phyloP scores from a whole-genome alignment of 2,113 vertebrate genomes.

The Leucoraja erinaceus region DNA sequence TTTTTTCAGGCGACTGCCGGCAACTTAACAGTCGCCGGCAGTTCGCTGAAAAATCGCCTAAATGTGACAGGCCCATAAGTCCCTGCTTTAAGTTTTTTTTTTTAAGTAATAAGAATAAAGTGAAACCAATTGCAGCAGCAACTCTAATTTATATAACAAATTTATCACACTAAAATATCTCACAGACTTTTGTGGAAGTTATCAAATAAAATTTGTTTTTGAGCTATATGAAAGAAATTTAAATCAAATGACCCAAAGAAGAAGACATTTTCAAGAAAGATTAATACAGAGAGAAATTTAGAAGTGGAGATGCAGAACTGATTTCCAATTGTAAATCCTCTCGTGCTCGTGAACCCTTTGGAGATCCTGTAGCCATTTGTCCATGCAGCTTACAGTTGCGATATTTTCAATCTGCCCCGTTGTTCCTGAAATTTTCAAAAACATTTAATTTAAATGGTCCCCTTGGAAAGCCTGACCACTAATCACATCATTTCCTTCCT shows the following conservation, averaged over 20 bases:
- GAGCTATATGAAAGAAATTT: neutral
- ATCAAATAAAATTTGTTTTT: neutral
- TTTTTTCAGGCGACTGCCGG: too few relatives aligned
- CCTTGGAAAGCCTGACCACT: neutral
- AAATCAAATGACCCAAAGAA: neutral
- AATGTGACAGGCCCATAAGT: too few relatives aligned
- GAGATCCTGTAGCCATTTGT: too few relatives aligned
- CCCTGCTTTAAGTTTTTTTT: too few relatives aligned
- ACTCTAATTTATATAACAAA: too few relatives aligned
- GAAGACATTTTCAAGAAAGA: neutral
- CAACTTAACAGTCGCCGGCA: too few relatives aligned
- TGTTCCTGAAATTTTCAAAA: neutral
- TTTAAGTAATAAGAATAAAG: too few relatives aligned
- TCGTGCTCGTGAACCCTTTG: neutral
- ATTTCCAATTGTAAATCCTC: neutral
- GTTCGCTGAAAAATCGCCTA: too few relatives aligned
- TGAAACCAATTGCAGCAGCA: too few relatives aligned
- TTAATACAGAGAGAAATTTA: too few relatives aligned
- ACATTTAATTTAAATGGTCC: neutral
- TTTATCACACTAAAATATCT: too few relatives aligned
- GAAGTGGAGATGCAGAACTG: neutral
- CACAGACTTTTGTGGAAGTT: too few relatives aligned
- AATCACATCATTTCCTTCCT: neutral
- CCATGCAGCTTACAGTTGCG: neutral
- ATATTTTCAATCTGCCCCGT: neutral